Base-by-base conservation (phyloP, 2,888 invertebrate species). In the Aphidoletes aphidimyza region DNA sequence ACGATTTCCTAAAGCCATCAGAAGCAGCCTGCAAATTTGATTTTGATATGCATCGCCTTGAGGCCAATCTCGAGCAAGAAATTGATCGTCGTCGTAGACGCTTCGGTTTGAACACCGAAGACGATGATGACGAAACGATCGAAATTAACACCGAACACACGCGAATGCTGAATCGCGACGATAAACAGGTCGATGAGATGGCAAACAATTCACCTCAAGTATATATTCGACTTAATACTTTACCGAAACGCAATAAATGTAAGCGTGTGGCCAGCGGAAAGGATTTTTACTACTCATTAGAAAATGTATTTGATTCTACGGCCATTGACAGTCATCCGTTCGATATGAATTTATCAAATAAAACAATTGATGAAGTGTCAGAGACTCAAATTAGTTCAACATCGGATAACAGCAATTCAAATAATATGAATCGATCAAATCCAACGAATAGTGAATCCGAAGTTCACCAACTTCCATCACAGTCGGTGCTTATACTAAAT, bases 201-300 rank as follows among this genome's bases (percentile, higher is more conserved):
- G 37, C n/a, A n/a, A 37, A 0, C n/a, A 22, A 81, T 37, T 37
- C 81, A 36, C 0, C 81, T 22, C 19, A 81, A n/a, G 81, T 17
- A 81, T 37, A 81, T n/a, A 81, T 81, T 37, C 37, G n/a, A 37
- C 81, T 81, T 6, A 81, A 81, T 37, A 85, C 85, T 84, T 84
- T 47, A 83, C 84, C 37, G 36, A 85, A 83, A 37, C 81, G 81
- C 37, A 81, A 22, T 37, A 81, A 81, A 37, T 81, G 11, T 37
- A 84, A 84, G 22, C 83, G 84, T 14, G 83, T 81, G 45, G 47
- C 84, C 49, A 69, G 81, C 30, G 81, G 84, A 42, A 84, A 85
- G 49, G 84, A 85, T 83, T 84, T 84, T 59, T 85, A 86, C 84
- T 85, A 86, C 59, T 85, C 85, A 14, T 26, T 85, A 17, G 85